Evolutionary conservation across 2,113 vertebrate genomes (phyloP).

Genomic region (Martes martes): DNA sequence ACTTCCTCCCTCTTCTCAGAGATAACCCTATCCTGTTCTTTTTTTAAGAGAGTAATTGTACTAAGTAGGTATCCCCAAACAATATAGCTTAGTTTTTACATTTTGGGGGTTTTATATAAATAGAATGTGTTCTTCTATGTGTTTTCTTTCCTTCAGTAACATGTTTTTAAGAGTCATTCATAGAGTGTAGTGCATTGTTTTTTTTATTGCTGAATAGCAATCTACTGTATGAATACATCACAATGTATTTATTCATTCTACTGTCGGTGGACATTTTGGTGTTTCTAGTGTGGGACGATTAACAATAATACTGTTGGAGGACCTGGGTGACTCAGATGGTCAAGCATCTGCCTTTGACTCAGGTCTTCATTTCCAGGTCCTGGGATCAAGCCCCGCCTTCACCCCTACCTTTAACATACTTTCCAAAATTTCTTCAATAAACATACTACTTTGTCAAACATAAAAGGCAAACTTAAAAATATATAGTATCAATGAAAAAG

Average conservation of each 20-base stretch:
- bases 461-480: not conserved
- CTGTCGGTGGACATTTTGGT: not conserved
- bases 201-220: not conserved
- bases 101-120: not conserved
- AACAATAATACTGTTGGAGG: not conserved
- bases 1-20: not conserved
- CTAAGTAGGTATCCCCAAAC: not conserved
- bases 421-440: slow-evolving; percentile 1
- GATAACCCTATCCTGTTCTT: not conserved
- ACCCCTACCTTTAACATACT: not conserved
- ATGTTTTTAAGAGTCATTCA: not conserved
- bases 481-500: not conserved
- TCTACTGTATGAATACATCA: not conserved
- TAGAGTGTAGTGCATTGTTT: not conserved
- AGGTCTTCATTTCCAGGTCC: too few relatives aligned
- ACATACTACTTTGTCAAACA: not conserved
- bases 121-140: not conserved
- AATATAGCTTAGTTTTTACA: not conserved
- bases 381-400: too few relatives aligned
- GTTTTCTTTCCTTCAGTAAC: not conserved
- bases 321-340: too few relatives aligned
- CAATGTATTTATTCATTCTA: not conserved
- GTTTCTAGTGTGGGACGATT: not conserved
- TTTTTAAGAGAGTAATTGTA: not conserved
- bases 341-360: too few relatives aligned